Evolutionary conservation across 2,888 invertebrate species (phyloP), one percentile per base, ranked within the genome.

Genomic region (Eledone cirrhosa): DNA sequence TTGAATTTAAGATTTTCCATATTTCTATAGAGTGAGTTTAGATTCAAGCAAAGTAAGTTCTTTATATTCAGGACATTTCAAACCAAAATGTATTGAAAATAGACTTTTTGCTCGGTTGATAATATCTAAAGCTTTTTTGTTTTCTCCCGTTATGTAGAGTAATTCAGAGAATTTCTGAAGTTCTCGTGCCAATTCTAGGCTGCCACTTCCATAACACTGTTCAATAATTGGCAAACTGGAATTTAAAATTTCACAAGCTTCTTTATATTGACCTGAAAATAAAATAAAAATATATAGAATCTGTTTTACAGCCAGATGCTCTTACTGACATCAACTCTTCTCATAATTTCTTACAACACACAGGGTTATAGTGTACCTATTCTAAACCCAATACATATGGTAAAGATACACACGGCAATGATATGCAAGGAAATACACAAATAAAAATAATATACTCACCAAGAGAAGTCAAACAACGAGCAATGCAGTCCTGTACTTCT

Each of bases 121-220:
- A 29, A 82, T 81, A 53, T 76, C 48, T 33, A 85, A 77, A 78
- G 89, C 91, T 67, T 92, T 90, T 77, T 83, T 80, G 77, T 86
- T 81, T 76, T 85, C 82, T 41, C 86, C 85, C 27, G 86, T 92
- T 81, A 91, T 92, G 81, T 93, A 85, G 91, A 93, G 92, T 33
- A 94, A 91, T 82, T 94, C 94, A 0, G 93, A 92, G 29, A 94
- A 91, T 86, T 94, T 94, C 77, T 93, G 92, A 33, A 94, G 89
- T 86, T 94, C 94, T 81, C 93, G 92, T 0, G 93, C 93, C 53
- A 94, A 91, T 87, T 94, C 94, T 24, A 94, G 92, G 86, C 94
- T 94, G 77, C 92, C 92, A 0, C 91, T 90, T 0, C 94, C 94
- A 88, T 92, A 94, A 83, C 93, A 92, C 83, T 93, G 92, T 84